These are phyloP conservation scores for Periphyllus acericola DNA, from an alignment of 2,888 invertebrate species.

Conservation along the genomic window DNA sequence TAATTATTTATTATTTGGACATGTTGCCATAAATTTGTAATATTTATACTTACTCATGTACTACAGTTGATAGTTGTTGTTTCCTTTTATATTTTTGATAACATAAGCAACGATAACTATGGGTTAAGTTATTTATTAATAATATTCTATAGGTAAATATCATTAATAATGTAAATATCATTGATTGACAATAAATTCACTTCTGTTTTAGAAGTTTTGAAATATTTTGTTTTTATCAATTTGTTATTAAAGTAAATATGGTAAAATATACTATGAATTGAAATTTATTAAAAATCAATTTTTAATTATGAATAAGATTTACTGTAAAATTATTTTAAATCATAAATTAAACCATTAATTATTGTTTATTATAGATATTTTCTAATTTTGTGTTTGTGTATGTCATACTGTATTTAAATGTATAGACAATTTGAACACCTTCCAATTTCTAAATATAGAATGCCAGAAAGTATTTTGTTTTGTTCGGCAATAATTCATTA, in stretches of 20 bases:
- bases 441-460: constrained; percentile 60
- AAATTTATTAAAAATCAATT: not conserved
- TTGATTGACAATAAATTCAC: not conserved
- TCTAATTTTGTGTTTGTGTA: constrained; percentile 22
- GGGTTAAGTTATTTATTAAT: not conserved
- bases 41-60: constrained; percentile 4
- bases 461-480: constrained; percentile 57
- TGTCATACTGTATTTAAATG: constrained; percentile 43
- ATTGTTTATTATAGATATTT: constrained; percentile 9
- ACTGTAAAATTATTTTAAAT: not conserved
- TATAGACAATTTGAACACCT: constrained; percentile 45
- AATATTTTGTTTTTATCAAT: not conserved
- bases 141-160: not conserved
- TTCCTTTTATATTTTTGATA: not conserved
- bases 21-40: not conserved
- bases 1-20: not conserved
- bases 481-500: constrained; percentile 55
- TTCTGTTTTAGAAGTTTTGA: not conserved
- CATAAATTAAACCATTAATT: not conserved
- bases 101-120: not conserved
- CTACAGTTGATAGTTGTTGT: not conserved
- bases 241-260: not conserved
- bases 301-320: not conserved
- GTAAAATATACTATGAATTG: not conserved
- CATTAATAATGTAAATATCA: not conserved